Base-by-base conservation (phyloP, 2,888 invertebrate genomes). In the Eupeodes luniger region DNA sequence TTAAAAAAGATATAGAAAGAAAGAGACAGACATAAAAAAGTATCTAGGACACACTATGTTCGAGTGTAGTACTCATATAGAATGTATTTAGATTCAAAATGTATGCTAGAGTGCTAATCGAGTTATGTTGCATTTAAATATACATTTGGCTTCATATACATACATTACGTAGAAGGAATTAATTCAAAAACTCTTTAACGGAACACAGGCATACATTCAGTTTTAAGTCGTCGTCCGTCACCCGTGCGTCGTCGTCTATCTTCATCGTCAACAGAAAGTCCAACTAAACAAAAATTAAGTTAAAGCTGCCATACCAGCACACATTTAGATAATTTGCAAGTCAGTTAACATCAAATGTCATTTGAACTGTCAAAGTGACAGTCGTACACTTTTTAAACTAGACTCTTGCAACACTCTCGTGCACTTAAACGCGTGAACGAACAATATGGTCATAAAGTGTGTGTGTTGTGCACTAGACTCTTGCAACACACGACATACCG, bases 261-360 rank as follows among this genome's bases (percentile, higher is more conserved):
- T 5, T 40, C 40, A 9, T 40, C 4, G 40, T 40, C 6, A 40
- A 40, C 62, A 62, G 40, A 62, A 62, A 79, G 66, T 59, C 49
- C 64, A 36, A 64, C 19, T 16, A n/a, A 40, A 59, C 44, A 47
- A 27, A 74, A 67, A 53, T 36, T 55, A 53, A 36, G 44, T 62
- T 70, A 57, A 70, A 85, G 61, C 40, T 64, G 62, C 47, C 62
- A 59, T 74, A 74, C 84, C 34, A 62, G 55, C 74, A 72, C 80
- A 75, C 76, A 27, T 27, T 27, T 27, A 27, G 27, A 27, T 27
- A 87, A 76, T 83, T 86, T 75, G 86, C 75, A 75, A 86, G 74
- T 79, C 75, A 66, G 57, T 85, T 76, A 51, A 57, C 66, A 57
- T 75, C 75, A 85, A 70, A 62, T 77, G 75, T 85, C 81, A 83